Evolutionary conservation across 2,888 invertebrate species (phyloP), one percentile per base, ranked within the genome.

Genomic region (Ptychoptera contaminata): DNA sequence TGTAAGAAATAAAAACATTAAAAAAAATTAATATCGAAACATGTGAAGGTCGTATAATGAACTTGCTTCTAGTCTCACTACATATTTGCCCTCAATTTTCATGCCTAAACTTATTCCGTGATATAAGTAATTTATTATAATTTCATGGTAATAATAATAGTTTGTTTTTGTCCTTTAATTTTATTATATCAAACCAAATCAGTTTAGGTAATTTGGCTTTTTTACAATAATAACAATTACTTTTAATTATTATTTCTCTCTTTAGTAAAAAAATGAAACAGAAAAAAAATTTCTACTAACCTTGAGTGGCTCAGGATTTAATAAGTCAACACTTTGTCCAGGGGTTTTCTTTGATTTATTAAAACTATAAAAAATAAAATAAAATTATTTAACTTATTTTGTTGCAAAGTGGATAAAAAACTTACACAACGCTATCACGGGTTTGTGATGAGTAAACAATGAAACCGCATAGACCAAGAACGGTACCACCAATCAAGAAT

Each of bases 231-330:
- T n/a, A n/a, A n/a, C n/a, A n/a, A n/a, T n/a, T n/a, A n/a, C n/a
- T n/a, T n/a, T n/a, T n/a, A n/a, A n/a, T n/a, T n/a, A n/a, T n/a
- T n/a, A n/a, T n/a, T n/a, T n/a, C n/a, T n/a, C n/a, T n/a, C n/a
- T n/a, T n/a, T n/a, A n/a, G n/a, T n/a, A n/a, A n/a, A n/a, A 23
- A 39, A 29, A 39, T 29, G n/a, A 23, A 37, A 37, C 6, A 31
- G 29, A 40, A 14, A 14, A 10, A 36, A 9, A 43, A 16, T 15
- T 43, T 43, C 5, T 38, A 44, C 58, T 58, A 54, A 67, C 67
- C 65, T 67, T 69, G 23, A 66, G 54, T 42, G 43, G 45, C 12
- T 62, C 59, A 16, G 69, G 69, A 16, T 66, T 58, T 44, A 65
- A 58, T 35, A 67, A 57, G 50, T 67, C 64, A 54, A 60, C 54